phyloP scores from a whole-genome alignment of 2,113 vertebrate genomes.

The Acrocephalus arundinaceus region DNA sequence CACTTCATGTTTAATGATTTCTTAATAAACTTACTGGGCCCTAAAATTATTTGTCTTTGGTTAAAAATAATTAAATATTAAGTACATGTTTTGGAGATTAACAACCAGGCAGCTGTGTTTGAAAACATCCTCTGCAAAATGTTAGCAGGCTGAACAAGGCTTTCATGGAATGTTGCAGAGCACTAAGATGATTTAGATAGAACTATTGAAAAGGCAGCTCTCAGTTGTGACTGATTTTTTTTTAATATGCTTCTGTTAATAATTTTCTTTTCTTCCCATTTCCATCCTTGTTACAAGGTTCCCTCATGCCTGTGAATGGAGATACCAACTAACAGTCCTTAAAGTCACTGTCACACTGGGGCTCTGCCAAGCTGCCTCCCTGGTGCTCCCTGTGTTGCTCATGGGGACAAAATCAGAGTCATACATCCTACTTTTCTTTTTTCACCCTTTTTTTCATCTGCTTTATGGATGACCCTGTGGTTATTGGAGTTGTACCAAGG shows the following conservation, averaged over 20 bases:
- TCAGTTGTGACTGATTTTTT: neutral
- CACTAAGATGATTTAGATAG: neutral
- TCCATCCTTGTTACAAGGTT: neutral
- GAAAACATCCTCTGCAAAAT: neutral
- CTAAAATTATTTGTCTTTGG: neutral
- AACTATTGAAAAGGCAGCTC: neutral
- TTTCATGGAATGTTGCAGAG: neutral
- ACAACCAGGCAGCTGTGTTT: neutral
- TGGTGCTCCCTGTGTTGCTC: neutral
- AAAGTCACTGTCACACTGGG: neutral
- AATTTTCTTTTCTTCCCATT: neutral
- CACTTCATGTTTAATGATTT: neutral
- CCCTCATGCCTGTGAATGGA: neutral
- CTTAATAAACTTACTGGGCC: neutral
- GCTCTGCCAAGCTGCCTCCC: neutral
- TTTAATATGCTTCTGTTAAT: neutral
- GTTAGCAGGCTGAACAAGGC: neutral
- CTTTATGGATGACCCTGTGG: neutral
- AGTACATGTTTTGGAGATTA: neutral
- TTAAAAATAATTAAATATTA: constrained; percentile 1
- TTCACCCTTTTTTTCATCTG: neutral
- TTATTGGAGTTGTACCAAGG: neutral
- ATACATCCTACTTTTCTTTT: neutral
- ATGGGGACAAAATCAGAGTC: neutral
- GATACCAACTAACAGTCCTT: neutral